A percentile compares a stretch with the other conserved stretches of the same genome.
Conservation (phyloP, 1,140 invertebrate genomes). For the Muscidifurax raptorellus region DNA sequence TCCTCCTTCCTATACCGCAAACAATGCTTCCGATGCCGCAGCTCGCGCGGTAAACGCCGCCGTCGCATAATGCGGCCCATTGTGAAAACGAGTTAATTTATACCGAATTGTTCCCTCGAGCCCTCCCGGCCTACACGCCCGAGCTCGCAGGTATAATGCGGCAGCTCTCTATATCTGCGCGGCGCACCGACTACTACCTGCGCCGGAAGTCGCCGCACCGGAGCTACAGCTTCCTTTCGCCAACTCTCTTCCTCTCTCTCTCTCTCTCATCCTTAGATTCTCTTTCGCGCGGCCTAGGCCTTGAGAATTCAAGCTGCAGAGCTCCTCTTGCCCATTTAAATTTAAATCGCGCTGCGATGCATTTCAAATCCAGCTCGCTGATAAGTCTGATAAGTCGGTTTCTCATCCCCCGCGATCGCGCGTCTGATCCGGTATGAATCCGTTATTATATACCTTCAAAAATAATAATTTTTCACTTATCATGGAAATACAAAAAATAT, state of each 20-base stretch:
- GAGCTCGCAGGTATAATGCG: not conserved
- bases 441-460: no score
- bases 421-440: no score
- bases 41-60: conserved; percentile 53
- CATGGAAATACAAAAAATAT: no score
- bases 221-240: conserved; percentile 21
- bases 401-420: no score
- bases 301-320: not conserved
- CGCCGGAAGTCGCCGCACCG: conserved; percentile 14
- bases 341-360: not conserved
- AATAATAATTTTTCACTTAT: no score
- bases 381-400: not conserved
- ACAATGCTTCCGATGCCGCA: conserved; percentile 58
- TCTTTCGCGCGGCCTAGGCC: not conserved
- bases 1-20: conserved; percentile 51
- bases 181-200: not conserved
- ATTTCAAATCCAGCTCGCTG: not conserved
- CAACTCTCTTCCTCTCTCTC: conserved; percentile 6
- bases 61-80: conserved; percentile 56
- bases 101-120: conserved; percentile 54
- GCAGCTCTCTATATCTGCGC: not conserved
- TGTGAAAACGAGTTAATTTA: conserved; percentile 62
- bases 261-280: no score
- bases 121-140: conserved; percentile 7
- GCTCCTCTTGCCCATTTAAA: not conserved